Percentiles rank a stretch among this genome's conserved stretches.
phyloP scores from a whole-genome alignment of 30 jellyfish, hydroid and myxozoan species.

The Aurelia aurita region DNA sequence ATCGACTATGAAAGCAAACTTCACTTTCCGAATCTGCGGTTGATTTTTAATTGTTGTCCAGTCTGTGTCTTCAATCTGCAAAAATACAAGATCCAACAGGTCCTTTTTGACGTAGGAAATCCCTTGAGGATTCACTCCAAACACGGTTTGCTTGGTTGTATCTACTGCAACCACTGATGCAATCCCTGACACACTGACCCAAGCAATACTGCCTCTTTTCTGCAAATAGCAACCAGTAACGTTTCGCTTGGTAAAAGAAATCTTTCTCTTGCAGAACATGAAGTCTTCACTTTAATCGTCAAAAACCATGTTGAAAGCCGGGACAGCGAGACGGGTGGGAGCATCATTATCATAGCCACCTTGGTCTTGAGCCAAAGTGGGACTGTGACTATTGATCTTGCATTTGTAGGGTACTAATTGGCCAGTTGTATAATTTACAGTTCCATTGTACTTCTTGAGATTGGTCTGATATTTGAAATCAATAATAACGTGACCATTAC shows the following conservation, averaged over 20 bases:
- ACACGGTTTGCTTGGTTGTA: constrained; percentile 10
- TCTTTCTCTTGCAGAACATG: constrained; percentile 6
- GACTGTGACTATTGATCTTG: background rate
- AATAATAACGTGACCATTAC: background rate
- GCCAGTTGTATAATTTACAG: background rate
- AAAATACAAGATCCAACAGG: background rate
- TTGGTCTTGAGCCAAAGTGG: background rate
- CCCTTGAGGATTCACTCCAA: background rate
- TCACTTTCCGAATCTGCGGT: constrained; percentile 11
- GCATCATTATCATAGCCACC: too few relatives aligned
- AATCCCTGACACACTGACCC: constrained; percentile 20
- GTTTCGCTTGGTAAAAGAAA: background rate
- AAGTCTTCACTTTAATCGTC: constrained; percentile 31
- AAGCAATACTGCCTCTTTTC: background rate
- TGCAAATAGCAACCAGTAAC: background rate
- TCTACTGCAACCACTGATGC: constrained; percentile 25
- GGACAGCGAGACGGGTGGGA: background rate
- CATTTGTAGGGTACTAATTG: background rate
- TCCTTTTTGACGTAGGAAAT: background rate
- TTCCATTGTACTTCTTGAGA: constrained; percentile 9
- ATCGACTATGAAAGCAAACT: background rate
- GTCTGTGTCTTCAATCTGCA: constrained; percentile 11
- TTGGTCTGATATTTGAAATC: constrained; percentile 24
- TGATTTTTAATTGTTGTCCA: constrained; percentile 10
- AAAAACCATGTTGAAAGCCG: constrained; percentile 31